Base-by-base conservation (phyloP, 1,140 invertebrate species). In the Spodoptera frugiperda region DNA sequence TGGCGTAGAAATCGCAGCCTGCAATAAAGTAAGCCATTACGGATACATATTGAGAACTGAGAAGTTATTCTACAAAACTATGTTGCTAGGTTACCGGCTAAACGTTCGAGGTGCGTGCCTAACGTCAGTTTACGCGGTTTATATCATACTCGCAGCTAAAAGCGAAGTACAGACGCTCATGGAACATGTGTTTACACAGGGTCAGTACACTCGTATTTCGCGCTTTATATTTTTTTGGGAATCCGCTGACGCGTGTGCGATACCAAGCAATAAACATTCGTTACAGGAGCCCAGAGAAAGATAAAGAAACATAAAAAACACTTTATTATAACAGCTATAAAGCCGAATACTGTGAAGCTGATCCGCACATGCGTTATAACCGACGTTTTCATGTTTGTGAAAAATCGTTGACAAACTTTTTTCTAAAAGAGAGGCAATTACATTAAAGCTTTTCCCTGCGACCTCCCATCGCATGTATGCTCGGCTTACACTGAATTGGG, bases 181-280 rank as follows among this genome's bases (percentile, higher is more conserved):
- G 39, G 48, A 82, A 80, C 63, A 46, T 79, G 72, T 79, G 72
- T 80, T 79, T 81, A 76, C 75, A 67, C 44, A 77, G 75, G 79
- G 75, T 72, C 46, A 39, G 44, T 74, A 73, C 57, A 71, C 73
- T 77, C 30, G 59, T 75, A 74, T 21, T 63, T 63, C 49, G 72
- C 46, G 72, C 57, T 75, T 81, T 71, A 72, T 77, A 57, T 77
- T 75, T 76, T 25, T 78, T 83, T 72, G 51, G 46, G 76, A 63
- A 78, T 59, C 76, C 57, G 78, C 76, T 77, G 76, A 83, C 61
- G 77, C 78, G 78, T 72, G 73, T 57, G 39, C 67, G 78, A 84
- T 78, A 77, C 55, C 75, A 67, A n/a, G 78, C 77, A 79, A 82
- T 82, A 82, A 80, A 84, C 78, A 84, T 84, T 82, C 78, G 73